Conservation (phyloP, 2,888 invertebrate species). For the Nomada fabriciana region DNA sequence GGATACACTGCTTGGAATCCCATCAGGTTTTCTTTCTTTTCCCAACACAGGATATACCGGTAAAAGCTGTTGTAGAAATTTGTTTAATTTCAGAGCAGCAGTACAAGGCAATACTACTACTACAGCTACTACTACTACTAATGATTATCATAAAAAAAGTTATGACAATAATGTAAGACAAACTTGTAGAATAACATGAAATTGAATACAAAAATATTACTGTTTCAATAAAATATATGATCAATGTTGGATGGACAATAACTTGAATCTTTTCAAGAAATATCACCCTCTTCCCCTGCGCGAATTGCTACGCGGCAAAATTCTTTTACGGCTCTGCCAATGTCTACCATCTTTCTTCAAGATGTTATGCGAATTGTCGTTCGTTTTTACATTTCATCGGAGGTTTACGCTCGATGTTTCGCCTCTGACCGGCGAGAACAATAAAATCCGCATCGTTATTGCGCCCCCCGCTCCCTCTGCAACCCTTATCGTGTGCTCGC, state of each 20-base stretch:
- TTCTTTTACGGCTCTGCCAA: not conserved
- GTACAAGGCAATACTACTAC: too few relatives aligned
- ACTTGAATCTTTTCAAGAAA: not conserved
- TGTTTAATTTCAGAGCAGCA: too few relatives aligned
- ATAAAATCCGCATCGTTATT: slow-evolving; percentile 68
- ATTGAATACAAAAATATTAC: too few relatives aligned
- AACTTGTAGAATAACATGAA: not conserved
- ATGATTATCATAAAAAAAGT: too few relatives aligned
- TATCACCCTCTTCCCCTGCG: not conserved
- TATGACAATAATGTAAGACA: too few relatives aligned
- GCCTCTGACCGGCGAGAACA: slow-evolving; percentile 69
- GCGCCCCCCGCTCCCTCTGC: slow-evolving; percentile 50
- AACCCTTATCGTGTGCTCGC: slow-evolving; percentile 49
- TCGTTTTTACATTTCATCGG: slow-evolving; percentile 35
- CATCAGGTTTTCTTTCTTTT: not conserved
- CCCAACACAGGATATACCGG: too few relatives aligned
- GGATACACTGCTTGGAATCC: not conserved
- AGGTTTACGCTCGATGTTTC: slow-evolving; percentile 56
- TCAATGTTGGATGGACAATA: not conserved
- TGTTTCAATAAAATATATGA: not conserved
- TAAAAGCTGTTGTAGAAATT: not conserved
- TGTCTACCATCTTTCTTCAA: not conserved
- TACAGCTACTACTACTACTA: too few relatives aligned
- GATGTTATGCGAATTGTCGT: slow-evolving; percentile 9
- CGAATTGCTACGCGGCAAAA: slow-evolving; percentile 6